phyloP scores from a whole-genome alignment of 2,113 vertebrate genomes.

The Eulacestoma nigropectus region DNA sequence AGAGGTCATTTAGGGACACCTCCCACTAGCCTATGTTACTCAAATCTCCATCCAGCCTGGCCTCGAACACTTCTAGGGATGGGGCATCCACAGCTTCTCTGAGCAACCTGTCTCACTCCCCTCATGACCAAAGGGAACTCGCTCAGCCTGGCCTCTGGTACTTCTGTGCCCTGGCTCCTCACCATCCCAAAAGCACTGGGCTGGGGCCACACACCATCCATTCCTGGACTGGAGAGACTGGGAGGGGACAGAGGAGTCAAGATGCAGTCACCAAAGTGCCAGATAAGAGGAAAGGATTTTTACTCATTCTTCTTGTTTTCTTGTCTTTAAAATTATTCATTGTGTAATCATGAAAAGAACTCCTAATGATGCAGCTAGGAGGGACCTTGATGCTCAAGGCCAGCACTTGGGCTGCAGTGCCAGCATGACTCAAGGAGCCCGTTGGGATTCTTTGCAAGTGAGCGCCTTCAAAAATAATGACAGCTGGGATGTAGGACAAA shows the following conservation, averaged over 20 bases:
- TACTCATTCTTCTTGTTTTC: neutral
- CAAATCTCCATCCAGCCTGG: neutral
- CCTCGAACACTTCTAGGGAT: neutral
- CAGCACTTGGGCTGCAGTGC: neutral
- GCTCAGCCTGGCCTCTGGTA: neutral
- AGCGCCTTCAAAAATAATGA: neutral
- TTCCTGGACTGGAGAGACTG: neutral
- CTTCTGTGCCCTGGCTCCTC: neutral
- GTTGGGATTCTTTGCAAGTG: neutral
- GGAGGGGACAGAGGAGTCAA: neutral
- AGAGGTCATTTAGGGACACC: neutral
- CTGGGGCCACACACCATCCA: rapidly evolving
- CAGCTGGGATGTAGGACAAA: neutral
- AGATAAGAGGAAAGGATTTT: neutral
- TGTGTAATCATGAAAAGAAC: neutral
- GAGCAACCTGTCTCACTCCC: neutral
- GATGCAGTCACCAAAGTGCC: neutral
- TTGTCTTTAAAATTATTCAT: neutral
- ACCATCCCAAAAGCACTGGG: neutral
- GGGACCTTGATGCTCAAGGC: neutral
- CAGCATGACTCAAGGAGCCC: rapidly evolving
- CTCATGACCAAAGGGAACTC: neutral
- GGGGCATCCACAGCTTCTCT: neutral
- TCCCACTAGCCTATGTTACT: neutral
- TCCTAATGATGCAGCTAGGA: neutral